These are phyloP conservation scores for Rhinichthys klamathensis DNA, from an alignment of 2,113 vertebrate genomes.

Conservation along the genomic window DNA sequence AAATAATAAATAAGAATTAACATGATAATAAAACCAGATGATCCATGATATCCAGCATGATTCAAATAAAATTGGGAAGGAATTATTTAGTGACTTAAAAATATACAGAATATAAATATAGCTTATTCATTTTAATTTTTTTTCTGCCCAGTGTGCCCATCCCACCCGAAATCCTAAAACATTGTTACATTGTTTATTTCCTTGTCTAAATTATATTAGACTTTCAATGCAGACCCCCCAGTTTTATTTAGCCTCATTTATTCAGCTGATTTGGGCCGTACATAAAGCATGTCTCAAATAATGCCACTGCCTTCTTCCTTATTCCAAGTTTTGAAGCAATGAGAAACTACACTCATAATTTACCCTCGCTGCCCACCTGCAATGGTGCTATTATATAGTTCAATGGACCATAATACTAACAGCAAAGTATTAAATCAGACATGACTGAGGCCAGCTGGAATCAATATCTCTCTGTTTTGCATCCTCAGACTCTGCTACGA, in stretches of 20 bases:
- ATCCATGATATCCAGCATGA: background rate
- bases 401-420: constrained; percentile 48
- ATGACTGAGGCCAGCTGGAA: constrained; percentile 48
- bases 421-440: constrained; percentile 52
- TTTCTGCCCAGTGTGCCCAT: no score
- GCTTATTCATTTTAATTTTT: background rate
- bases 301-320: constrained; percentile 5
- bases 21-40: background rate
- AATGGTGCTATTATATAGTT: constrained; percentile 52
- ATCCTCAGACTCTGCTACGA: constrained; percentile 44
- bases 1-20: background rate
- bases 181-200: background rate
- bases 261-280: background rate
- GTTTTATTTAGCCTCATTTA: constrained; percentile 25
- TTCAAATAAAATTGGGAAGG: background rate
- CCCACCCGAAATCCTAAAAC: background rate
- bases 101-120: background rate
- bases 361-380: constrained; percentile 32
- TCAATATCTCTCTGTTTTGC: constrained; percentile 54
- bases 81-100: background rate
- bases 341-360: constrained; percentile 37
- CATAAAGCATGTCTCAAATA: constrained; percentile 32
- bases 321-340: constrained; percentile 38
- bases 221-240: background rate
- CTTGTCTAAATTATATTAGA: background rate